These are phyloP conservation scores for Lampropteryx suffumata DNA, from an alignment of 2,888 invertebrate genomes.

Conservation along the genomic window DNA sequence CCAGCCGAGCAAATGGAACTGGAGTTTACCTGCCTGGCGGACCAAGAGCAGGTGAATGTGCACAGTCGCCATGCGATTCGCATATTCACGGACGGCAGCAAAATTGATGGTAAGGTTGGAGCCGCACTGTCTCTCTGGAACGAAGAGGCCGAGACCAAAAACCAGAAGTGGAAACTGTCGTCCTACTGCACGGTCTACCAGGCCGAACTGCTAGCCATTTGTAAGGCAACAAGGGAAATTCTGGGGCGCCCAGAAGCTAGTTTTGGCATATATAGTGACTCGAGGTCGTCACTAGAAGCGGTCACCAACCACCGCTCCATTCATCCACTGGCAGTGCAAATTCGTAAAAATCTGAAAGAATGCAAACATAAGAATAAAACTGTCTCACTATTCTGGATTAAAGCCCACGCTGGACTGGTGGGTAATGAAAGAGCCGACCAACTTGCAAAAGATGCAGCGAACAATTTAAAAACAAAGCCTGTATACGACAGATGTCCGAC, in stretches of 20 bases:
- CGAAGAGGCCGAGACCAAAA: not conserved
- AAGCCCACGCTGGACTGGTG: not conserved
- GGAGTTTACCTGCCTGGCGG: constrained; percentile 7
- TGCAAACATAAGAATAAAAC: not conserved
- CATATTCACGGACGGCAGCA: constrained; percentile 20
- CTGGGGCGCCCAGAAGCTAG: not conserved
- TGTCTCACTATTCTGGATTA: not conserved
- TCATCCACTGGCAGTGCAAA: constrained; percentile 7
- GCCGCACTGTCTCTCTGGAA: constrained; percentile 3
- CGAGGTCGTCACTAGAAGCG: not conserved
- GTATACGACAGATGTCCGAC: not conserved
- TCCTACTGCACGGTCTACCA: constrained; percentile 14
- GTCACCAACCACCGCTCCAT: not conserved
- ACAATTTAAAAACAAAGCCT: not conserved
- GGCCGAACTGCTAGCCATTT: constrained; percentile 9
- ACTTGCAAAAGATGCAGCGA: not conserved
- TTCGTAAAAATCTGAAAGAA: not conserved
- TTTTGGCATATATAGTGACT: constrained; percentile 13
- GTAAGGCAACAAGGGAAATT: not conserved
- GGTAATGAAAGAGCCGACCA: not conserved
- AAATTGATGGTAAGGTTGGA: constrained; percentile 15
- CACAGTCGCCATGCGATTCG: not conserved
- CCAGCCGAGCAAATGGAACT: constrained; percentile 2
- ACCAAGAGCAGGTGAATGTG: not conserved
- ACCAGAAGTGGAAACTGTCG: constrained; percentile 1